Percentiles rank a stretch among this genome's conserved stretches.
phyloP scores from a whole-genome alignment of 2,888 invertebrate species.

The Acanthacorydalis orientalis region DNA sequence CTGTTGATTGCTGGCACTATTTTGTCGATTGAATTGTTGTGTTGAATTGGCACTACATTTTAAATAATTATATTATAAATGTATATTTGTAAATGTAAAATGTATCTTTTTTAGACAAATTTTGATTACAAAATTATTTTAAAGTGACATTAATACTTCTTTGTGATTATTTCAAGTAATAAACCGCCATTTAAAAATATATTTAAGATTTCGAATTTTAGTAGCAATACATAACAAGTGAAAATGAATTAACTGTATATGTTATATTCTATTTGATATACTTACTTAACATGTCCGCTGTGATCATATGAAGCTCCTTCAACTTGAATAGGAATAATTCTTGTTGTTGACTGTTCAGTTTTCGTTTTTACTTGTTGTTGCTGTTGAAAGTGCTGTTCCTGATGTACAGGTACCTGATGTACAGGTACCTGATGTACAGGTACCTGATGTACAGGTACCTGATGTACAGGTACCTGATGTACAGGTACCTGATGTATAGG shows the following conservation, averaged over 20 bases:
- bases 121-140: too few relatives aligned
- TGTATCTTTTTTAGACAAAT: too few relatives aligned
- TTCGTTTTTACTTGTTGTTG: slow-evolving; percentile 11
- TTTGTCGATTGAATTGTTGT: not conserved
- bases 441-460: not conserved
- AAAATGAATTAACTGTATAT: too few relatives aligned
- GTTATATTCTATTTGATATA: too few relatives aligned
- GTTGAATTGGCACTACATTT: not conserved
- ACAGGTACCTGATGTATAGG: too few relatives aligned
- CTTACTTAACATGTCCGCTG: slow-evolving; percentile 1
- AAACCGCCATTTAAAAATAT: too few relatives aligned
- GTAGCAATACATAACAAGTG: too few relatives aligned
- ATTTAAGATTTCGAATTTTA: too few relatives aligned
- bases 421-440: too few relatives aligned
- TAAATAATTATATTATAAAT: not conserved
- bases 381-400: slow-evolving; percentile 6
- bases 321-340: slow-evolving; percentile 50
- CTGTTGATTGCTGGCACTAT: not conserved
- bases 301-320: slow-evolving; percentile 26
- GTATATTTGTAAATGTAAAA: too few relatives aligned
- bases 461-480: not conserved
- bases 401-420: not conserved
- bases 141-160: too few relatives aligned
- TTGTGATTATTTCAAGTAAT: too few relatives aligned
- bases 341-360: slow-evolving; percentile 16